Evolutionary conservation across 2,888 invertebrate species (phyloP).

Genomic region (Nebria brevicollis): DNA sequence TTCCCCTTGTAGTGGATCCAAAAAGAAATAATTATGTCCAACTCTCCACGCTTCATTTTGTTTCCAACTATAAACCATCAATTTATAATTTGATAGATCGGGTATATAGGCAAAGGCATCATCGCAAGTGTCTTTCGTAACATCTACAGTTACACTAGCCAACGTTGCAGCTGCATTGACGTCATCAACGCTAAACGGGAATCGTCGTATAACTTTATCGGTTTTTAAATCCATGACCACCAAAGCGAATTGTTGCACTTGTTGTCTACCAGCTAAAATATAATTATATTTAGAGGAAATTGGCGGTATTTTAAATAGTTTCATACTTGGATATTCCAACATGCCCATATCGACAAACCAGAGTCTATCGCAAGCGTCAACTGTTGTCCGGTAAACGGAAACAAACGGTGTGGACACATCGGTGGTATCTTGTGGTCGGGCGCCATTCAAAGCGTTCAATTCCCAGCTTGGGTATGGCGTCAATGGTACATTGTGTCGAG

Average conservation of each 20-base stretch:
- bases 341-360: constrained; percentile 85
- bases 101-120: constrained; percentile 78
- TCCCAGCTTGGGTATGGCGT: constrained; percentile 68
- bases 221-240: constrained; percentile 75
- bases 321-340: constrained; percentile 72
- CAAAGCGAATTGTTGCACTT: constrained; percentile 70
- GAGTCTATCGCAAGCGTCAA: constrained; percentile 77
- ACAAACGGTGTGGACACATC: constrained; percentile 61
- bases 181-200: constrained; percentile 66
- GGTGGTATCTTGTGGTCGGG: constrained; percentile 48
- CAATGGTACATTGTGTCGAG: constrained; percentile 65
- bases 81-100: constrained; percentile 71
- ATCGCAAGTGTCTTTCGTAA: constrained; percentile 67
- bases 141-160: constrained; percentile 77
- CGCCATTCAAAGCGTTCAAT: constrained; percentile 68
- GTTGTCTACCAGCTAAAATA: constrained; percentile 50
- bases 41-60: constrained; percentile 75
- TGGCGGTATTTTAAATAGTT: neutral
- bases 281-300: neutral
- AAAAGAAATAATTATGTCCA: constrained; percentile 77
- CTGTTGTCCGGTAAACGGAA: constrained; percentile 76
- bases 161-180: constrained; percentile 65
- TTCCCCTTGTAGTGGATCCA: constrained; percentile 76
- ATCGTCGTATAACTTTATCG: constrained; percentile 69
- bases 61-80: constrained; percentile 70